Evolutionary conservation across 2,888 invertebrate species (phyloP).

Genomic region (Euplagia quadripunctaria): DNA sequence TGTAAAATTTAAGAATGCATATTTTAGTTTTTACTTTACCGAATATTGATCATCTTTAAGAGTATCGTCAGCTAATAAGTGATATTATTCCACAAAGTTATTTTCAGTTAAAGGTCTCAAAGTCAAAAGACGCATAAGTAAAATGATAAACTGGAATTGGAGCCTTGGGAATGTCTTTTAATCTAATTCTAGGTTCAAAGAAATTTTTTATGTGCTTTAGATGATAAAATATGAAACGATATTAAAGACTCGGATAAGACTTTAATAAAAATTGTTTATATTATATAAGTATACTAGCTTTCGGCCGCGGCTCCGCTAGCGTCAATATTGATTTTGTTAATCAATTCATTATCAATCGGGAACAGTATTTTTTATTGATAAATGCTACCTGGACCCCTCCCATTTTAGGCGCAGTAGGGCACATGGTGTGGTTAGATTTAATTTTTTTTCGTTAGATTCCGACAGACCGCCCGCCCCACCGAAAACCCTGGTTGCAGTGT

Average conservation of each 20-base stretch:
- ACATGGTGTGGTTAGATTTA: too few relatives aligned
- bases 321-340: too few relatives aligned
- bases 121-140: conserved; percentile 2
- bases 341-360: too few relatives aligned
- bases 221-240: conserved; percentile 8
- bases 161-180: conserved; percentile 19
- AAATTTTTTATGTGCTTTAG: conserved; percentile 11
- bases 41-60: not conserved
- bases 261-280: not conserved
- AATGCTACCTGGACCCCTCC: too few relatives aligned
- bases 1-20: not conserved
- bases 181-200: conserved; percentile 17
- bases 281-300: too few relatives aligned
- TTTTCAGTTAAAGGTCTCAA: conserved; percentile 7
- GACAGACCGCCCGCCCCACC: too few relatives aligned
- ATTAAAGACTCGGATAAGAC: not conserved
- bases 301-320: too few relatives aligned
- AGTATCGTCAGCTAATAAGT: not conserved
- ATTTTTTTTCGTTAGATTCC: too few relatives aligned
- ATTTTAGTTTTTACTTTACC: not conserved
- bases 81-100: conserved; percentile 9
- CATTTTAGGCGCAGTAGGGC: too few relatives aligned
- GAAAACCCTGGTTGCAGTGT: too few relatives aligned
- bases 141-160: conserved; percentile 22
- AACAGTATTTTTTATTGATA: too few relatives aligned